These are phyloP conservation scores for Carduelis carduelis DNA, from an alignment of 2,797 vertebrate genomes.

Conservation along the genomic window DNA sequence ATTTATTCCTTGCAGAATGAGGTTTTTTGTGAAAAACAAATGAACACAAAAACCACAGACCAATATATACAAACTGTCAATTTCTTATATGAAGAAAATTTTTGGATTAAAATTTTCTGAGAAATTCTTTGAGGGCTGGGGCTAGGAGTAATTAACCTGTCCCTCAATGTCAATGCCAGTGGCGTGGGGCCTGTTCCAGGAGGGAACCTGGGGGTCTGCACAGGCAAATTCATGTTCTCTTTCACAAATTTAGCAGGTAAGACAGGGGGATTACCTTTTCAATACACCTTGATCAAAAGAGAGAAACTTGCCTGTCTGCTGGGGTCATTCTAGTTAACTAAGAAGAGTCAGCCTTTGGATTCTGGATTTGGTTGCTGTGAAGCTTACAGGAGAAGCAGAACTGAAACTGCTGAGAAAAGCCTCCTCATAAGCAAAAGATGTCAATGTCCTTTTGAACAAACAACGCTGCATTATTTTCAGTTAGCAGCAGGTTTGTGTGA, in stretches of 20 bases:
- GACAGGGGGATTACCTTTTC: background rate
- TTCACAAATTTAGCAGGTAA: background rate
- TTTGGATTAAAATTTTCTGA: background rate
- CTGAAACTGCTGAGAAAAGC: conserved; percentile 29
- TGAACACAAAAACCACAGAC: background rate
- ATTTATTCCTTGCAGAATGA: background rate
- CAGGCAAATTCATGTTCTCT: background rate
- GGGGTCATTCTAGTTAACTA: background rate
- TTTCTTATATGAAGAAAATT: background rate
- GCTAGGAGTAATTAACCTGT: background rate
- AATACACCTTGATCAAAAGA: background rate
- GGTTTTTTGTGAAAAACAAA: background rate
- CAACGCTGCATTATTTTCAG: background rate
- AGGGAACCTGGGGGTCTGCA: background rate
- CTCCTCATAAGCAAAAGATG: background rate
- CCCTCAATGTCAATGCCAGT: background rate
- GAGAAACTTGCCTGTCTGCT: background rate
- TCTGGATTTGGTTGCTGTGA: background rate
- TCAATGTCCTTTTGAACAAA: background rate
- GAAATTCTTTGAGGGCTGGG: background rate
- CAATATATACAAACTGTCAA: background rate
- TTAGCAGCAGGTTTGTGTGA: background rate
- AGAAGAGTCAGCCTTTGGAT: background rate
- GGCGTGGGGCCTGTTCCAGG: fast-evolving
- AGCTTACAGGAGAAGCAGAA: conserved; percentile 15